A percentile compares a stretch with the other conserved stretches of the same genome.
Evolutionary conservation across 1,140 invertebrate species (phyloP).

Genomic region (Calephelis nemesis): DNA sequence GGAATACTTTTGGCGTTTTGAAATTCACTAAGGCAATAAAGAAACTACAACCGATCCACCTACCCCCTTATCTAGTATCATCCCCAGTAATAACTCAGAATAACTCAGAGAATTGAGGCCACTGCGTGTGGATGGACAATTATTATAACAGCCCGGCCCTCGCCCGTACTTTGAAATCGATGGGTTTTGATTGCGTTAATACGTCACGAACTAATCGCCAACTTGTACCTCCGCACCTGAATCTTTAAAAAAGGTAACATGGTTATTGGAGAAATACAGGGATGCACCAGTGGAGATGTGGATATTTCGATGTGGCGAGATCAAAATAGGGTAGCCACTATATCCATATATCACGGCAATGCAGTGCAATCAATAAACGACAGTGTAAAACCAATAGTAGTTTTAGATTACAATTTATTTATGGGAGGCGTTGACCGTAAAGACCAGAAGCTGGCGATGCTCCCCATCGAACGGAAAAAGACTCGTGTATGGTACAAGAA

Average conservation of each 20-base stretch:
- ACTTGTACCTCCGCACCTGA: neutral
- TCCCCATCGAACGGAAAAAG: constrained; percentile 23
- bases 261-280: neutral
- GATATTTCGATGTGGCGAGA: constrained; percentile 26
- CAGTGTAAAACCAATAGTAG: constrained; percentile 21
- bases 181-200: constrained; percentile 1
- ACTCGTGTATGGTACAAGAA: constrained; percentile 27
- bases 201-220: neutral
- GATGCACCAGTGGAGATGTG: constrained; percentile 19
- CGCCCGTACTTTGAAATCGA: neutral
- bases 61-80: no score
- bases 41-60: no score
- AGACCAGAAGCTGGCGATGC: constrained; percentile 27
- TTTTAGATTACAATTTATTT: constrained; percentile 20
- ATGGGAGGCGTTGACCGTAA: constrained; percentile 29
- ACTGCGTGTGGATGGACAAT: neutral
- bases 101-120: neutral
- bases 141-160: constrained; percentile 5
- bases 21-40: no score
- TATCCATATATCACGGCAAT: constrained; percentile 24
- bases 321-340: constrained; percentile 21
- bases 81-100: no score
- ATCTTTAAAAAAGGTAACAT: constrained; percentile 5
- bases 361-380: constrained; percentile 13
- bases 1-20: no score